Evolutionary conservation across 2,113 vertebrate species (phyloP).

Genomic region (Protobothrops flavoviridis): DNA sequence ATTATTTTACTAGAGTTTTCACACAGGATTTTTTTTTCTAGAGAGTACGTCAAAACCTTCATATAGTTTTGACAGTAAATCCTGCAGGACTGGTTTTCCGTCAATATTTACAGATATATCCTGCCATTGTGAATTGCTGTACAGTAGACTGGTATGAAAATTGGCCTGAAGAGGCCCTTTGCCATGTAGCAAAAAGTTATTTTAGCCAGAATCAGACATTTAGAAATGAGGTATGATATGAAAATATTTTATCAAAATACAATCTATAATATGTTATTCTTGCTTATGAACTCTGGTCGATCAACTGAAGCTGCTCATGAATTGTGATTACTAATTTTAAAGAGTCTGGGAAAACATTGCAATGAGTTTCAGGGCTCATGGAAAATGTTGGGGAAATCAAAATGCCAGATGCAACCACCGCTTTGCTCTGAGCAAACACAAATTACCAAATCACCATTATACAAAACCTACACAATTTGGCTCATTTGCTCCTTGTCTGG

Average conservation of each 20-base stretch:
- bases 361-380: not conserved
- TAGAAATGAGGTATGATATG: constrained; percentile 35
- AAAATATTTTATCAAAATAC: not conserved
- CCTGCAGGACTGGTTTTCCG: constrained; percentile 55
- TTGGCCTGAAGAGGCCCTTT: constrained; percentile 59
- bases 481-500: not conserved
- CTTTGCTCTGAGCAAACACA: not conserved
- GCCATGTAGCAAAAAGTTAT: constrained; percentile 52
- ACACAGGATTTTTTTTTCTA: constrained; percentile 41
- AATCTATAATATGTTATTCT: not conserved
- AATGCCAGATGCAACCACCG: not conserved
- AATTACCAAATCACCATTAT: not conserved
- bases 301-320: constrained; percentile 3
- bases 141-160: constrained; percentile 62
- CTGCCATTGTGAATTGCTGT: constrained; percentile 63
- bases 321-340: not conserved
- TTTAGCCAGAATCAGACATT: constrained; percentile 42
- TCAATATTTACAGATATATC: constrained; percentile 50
- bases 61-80: constrained; percentile 61
- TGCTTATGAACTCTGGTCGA: not conserved
- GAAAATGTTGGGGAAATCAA: not conserved
- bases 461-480: not conserved
- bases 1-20: not conserved
- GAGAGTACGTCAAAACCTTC: constrained; percentile 64
- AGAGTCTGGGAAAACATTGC: not conserved